Base-by-base conservation (phyloP, 2,113 vertebrate species). In the Macheiramphus alcinus region DNA sequence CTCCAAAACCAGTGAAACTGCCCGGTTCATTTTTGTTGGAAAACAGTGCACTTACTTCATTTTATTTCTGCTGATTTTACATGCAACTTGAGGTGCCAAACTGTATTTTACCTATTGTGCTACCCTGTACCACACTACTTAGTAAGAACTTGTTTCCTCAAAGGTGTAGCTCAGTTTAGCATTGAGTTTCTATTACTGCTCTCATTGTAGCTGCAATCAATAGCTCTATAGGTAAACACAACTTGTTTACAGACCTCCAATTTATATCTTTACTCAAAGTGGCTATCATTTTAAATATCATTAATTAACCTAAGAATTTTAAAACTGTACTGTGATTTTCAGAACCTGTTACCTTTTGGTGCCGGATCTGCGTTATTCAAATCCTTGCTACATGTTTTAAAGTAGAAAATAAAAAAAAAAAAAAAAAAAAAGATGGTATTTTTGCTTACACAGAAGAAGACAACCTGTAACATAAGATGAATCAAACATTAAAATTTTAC, bases 281-380 rank as follows among this genome's bases (percentile, higher is more conserved):
- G 98, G 98, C 90, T 97, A 97, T 98, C 89, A 95, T 98, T 98
- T 99, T 98, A 98, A 98, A 97, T 98, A 98, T 95, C 97, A 97
- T 98, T 96, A 93, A 97, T 87, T 97, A 97, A 98, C 96, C 97
- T 97, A 97, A 97, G 95, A 98, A 96, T 98, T 98, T 98, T 98
- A 97, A 98, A 98, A 97, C 85, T 98, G 98, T 98, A 98, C 98
- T 98, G 98, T 98, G 98, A 98, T 98, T 98, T 98, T 98, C 98
- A 98, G 98, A 98, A 98, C 91, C 97, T 88, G 97, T 98, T 98
- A 98, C 98, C 98, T 98, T 98, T 98, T 96, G 98, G 98, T 98
- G 98, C 97, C 98, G 18, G 98, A 98, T 97, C 98, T 98, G 97
- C 67, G 7, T 98, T 98, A 97, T 96, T 98, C 97, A 95, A 98